Conservation (phyloP, 2,113 vertebrate genomes). For the Callithrix jacchus region DNA sequence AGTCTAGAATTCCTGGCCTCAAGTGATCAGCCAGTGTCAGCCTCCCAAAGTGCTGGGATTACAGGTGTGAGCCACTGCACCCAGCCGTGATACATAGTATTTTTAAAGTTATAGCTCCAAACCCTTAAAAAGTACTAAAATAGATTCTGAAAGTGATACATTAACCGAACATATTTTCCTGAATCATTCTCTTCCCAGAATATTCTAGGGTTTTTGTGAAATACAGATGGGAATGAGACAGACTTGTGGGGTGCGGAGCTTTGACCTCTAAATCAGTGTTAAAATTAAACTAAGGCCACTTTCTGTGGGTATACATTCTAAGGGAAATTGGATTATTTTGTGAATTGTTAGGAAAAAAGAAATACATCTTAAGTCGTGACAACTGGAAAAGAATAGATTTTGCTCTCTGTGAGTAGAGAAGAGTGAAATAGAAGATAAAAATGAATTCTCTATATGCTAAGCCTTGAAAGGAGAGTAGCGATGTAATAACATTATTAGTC, state of each 20-base stretch:
- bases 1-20: too few species aligned
- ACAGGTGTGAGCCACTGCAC: too few species aligned
- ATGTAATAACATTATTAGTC: neutral
- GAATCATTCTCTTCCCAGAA: neutral
- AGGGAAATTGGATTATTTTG: neutral
- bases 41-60: too few species aligned
- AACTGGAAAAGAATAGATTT: neutral
- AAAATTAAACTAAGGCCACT: neutral
- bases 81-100: neutral
- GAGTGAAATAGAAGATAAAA: neutral
- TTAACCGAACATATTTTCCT: neutral
- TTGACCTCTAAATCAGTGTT: neutral
- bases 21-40: too few species aligned
- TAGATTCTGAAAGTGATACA: neutral
- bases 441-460: neutral
- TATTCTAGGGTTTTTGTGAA: neutral
- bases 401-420: neutral
- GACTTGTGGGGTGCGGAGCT: neutral
- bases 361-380: neutral
- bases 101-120: neutral
- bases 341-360: neutral
- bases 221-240: neutral
- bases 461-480: neutral
- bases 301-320: neutral
- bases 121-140: neutral